Evolutionary conservation across 2,888 invertebrate species (phyloP), one percentile per base, ranked within the genome.

Genomic region (Reticulitermes lucifugus): DNA sequence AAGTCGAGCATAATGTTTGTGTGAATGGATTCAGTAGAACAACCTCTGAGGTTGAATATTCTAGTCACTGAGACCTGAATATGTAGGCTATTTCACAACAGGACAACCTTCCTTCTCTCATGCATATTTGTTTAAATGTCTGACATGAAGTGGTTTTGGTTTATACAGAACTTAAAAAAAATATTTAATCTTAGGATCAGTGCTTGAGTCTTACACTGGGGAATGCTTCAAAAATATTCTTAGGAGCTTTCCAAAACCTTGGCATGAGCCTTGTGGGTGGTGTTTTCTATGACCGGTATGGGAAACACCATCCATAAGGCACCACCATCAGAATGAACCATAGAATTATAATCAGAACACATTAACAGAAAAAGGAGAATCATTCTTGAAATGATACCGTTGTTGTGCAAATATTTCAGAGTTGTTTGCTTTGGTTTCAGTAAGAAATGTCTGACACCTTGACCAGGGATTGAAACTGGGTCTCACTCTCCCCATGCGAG

Each of bases 211-310:
- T 18, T 55, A 18, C 18, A 18, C 18, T 55, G 55, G 55, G 14
- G 18, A 55, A 25, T 25, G 25, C 25, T 65, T 65, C n/a, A 65
- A 55, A 65, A 14, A 65, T 60, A 21, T 60, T 65, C 25, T 65
- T 25, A 65, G 65, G n/a, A 65, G n/a, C 5, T 55, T 55, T 55
- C 18, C 14, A 55, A 18, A 55, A 55, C 25, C 65, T 1, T 65
- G 55, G 51, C 21, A 77, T n/a, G 22, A 21, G 21, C 18, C 77
- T 51, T 43, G 22, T 43, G 51, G 51, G 3, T n/a, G 77, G 77
- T 77, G 77, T 43, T 77, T 77, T 22, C 46, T 77, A 65, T 77
- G 77, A 77, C 77, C 77, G 77, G 77, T 73, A 41, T 46, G 41
- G 46, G 46, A 77, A 46, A n/a, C 77, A 46, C 46, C 46, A 21